Conservation (phyloP, 2,888 invertebrate genomes). For the Tipula unca region DNA sequence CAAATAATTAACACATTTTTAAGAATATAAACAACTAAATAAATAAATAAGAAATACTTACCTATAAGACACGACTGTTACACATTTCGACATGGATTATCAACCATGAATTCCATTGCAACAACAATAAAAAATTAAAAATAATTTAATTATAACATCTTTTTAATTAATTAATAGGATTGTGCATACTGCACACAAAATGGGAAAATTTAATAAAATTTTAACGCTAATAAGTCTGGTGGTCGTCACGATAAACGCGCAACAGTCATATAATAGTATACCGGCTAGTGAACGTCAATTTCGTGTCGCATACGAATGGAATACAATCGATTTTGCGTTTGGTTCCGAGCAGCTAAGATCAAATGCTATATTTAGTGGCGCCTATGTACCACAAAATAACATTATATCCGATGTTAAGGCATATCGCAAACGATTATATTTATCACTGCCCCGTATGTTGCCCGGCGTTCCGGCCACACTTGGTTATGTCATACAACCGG, state of each 20-base stretch:
- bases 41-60: neutral
- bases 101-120: neutral
- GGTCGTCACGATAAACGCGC: neutral
- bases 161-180: neutral
- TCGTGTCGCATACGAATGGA: slow-evolving; percentile 65
- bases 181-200: neutral
- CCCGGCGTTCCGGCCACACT: slow-evolving; percentile 63
- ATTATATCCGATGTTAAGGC: slow-evolving; percentile 59
- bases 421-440: slow-evolving; percentile 56
- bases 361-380: slow-evolving; percentile 47
- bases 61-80: neutral
- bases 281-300: slow-evolving; percentile 44
- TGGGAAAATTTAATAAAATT: neutral
- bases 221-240: neutral
- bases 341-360: slow-evolving; percentile 48
- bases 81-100: neutral
- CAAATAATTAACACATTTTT: neutral
- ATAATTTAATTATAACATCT: neutral
- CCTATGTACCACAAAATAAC: slow-evolving; percentile 59
- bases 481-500: slow-evolving; percentile 45
- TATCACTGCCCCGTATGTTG: slow-evolving; percentile 61
- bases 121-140: neutral
- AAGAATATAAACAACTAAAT: neutral
- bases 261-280: neutral
- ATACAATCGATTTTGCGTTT: slow-evolving; percentile 61